Evolutionary conservation across 2,797 vertebrate species (phyloP).

Genomic region (Diplodus sargus): DNA sequence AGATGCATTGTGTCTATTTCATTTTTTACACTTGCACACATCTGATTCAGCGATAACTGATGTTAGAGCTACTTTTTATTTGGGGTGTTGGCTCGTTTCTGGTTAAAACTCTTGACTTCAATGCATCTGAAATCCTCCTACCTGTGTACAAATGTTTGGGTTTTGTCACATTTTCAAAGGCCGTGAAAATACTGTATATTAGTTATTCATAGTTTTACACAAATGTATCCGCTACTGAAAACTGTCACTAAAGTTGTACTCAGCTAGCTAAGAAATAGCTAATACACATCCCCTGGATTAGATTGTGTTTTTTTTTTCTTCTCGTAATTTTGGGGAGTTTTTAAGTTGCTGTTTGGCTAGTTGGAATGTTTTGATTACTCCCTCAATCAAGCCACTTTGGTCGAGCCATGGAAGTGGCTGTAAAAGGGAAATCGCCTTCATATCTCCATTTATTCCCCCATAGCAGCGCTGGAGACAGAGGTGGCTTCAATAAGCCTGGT

Average conservation of each 20-base stretch:
- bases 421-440: conserved; percentile 99
- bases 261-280: conserved; percentile 64
- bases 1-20: conserved; percentile 86
- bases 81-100: conserved; percentile 20
- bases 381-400: conserved; percentile 95
- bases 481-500: conserved; percentile 99
- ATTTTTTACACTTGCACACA: conserved; percentile 47
- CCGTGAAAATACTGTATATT: conserved; percentile 62
- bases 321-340: conserved; percentile 66
- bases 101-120: conserved; percentile 44
- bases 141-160: conserved; percentile 71
- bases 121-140: conserved; percentile 81
- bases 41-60: conserved; percentile 41
- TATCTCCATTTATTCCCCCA: conserved; percentile 99
- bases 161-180: conserved; percentile 59
- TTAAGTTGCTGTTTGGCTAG: conserved; percentile 82
- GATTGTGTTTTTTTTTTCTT: conserved; percentile 58
- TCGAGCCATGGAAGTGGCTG: conserved; percentile 96
- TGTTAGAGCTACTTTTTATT: conserved; percentile 30
- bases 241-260: conserved; percentile 72
- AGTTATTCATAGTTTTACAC: conserved; percentile 41
- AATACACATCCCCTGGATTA: conserved; percentile 59
- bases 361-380: conserved; percentile 95
- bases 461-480: conserved; percentile 99
- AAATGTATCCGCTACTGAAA: conserved; percentile 70